Evolutionary conservation across 2,113 vertebrate species (phyloP).

Genomic region (Saimiri boliviensis): DNA sequence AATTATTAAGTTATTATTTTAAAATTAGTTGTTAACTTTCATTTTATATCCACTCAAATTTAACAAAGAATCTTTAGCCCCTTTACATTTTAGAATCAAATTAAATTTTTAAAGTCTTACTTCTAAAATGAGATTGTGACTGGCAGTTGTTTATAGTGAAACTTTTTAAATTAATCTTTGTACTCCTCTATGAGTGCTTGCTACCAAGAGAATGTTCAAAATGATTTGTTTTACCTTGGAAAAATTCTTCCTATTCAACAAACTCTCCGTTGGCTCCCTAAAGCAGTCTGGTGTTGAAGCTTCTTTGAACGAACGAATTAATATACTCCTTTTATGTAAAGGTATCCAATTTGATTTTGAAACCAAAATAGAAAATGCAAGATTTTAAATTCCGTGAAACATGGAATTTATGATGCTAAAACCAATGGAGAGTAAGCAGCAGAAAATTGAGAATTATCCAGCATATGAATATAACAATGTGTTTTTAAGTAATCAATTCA

Average conservation of each 20-base stretch:
- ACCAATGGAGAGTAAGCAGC: neutral
- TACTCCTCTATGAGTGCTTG: slow-evolving; percentile 41
- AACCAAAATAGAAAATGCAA: slow-evolving; percentile 50
- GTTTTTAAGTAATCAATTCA: slow-evolving; percentile 57
- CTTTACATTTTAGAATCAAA: slow-evolving; percentile 63
- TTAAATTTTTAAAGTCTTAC: slow-evolving; percentile 54
- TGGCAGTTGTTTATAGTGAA: slow-evolving; percentile 23
- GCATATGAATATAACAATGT: neutral
- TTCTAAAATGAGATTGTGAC: slow-evolving; percentile 53
- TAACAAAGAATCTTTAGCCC: slow-evolving; percentile 2
- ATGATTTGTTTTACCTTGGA: neutral
- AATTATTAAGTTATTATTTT: neutral
- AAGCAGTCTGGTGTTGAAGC: neutral
- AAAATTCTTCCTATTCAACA: neutral
- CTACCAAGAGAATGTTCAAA: neutral
- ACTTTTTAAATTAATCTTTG: slow-evolving; percentile 55
- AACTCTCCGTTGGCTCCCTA: neutral
- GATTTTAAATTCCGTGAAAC: slow-evolving; percentile 27
- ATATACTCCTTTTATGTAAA: slow-evolving; percentile 40
- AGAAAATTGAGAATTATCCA: slow-evolving; percentile 43
- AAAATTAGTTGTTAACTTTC: slow-evolving; percentile 41
- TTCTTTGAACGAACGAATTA: slow-evolving; percentile 49
- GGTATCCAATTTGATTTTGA: slow-evolving; percentile 46
- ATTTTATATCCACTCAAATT: slow-evolving; percentile 42
- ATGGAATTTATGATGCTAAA: slow-evolving; percentile 28